A percentile compares a stretch with the other conserved stretches of the same genome.
Evolutionary conservation across 1,140 invertebrate species (phyloP).

Genomic region (Bombus superbus): DNA sequence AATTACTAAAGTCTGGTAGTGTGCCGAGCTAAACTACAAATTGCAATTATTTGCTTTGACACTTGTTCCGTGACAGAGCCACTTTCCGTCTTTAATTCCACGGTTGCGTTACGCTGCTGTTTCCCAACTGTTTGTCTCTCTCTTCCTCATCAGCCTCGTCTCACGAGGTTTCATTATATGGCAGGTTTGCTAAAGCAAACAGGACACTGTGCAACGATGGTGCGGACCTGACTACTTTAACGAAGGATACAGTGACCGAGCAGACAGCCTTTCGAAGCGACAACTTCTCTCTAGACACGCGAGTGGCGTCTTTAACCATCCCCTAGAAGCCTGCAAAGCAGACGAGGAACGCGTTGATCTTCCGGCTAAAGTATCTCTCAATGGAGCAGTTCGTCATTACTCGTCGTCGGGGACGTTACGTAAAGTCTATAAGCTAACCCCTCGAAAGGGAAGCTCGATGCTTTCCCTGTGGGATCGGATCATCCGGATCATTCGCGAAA

Average conservation of each 20-base stretch:
- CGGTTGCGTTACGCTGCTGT: slow-evolving; percentile 23
- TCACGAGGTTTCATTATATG: slow-evolving; percentile 80
- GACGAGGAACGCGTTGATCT: slow-evolving; percentile 13
- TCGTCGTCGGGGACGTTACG: slow-evolving; percentile 13
- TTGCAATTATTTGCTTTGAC: slow-evolving; percentile 68
- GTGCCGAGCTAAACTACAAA: slow-evolving; percentile 60
- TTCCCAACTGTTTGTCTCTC: not conserved
- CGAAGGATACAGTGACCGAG: slow-evolving; percentile 27
- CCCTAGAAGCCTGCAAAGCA: not conserved
- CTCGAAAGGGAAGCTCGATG: not conserved
- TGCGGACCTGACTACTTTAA: slow-evolving; percentile 45
- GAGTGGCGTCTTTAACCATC: slow-evolving; percentile 1
- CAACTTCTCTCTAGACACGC: slow-evolving; percentile 20
- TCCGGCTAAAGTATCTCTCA: slow-evolving; percentile 28
- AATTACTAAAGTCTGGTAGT: slow-evolving; percentile 62
- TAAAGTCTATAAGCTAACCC: slow-evolving; percentile 37
- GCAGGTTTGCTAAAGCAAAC: slow-evolving; percentile 79
- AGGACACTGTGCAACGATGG: slow-evolving; percentile 71
- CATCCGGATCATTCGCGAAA: not conserved
- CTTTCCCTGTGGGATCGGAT: not conserved
- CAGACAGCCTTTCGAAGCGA: slow-evolving; percentile 35
- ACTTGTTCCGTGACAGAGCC: slow-evolving; percentile 58
- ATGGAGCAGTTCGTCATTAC: slow-evolving; percentile 43
- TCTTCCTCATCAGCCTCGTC: slow-evolving; percentile 41
- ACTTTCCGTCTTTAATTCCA: slow-evolving; percentile 51